These are phyloP conservation scores for Apaloderma vittatum DNA, from an alignment of 2,113 vertebrate genomes.

Conservation along the genomic window DNA sequence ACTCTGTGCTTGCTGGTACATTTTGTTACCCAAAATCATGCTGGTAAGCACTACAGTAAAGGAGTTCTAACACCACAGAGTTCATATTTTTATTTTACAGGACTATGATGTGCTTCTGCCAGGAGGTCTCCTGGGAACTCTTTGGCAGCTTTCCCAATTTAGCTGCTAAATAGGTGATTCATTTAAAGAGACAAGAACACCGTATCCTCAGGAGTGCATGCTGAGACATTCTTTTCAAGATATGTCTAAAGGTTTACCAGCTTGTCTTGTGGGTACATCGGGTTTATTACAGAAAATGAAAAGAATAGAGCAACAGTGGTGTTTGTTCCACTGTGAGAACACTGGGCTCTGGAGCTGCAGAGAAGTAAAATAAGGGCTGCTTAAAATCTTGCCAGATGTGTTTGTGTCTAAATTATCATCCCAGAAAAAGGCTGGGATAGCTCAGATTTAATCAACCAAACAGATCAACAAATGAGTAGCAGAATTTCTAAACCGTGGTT, in stretches of 20 bases:
- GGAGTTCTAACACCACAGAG: neutral
- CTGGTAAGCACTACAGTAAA: neutral
- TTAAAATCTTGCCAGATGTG: neutral
- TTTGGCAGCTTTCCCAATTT: conserved; percentile 41
- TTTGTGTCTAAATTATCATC: neutral
- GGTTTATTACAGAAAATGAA: neutral
- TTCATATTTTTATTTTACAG: neutral
- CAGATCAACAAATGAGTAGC: neutral
- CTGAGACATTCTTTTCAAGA: neutral
- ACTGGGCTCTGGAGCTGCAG: rapidly evolving
- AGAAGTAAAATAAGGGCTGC: neutral
- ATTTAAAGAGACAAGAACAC: conserved; percentile 34
- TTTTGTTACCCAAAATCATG: neutral
- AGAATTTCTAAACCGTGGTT: neutral
- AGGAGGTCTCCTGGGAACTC: neutral
- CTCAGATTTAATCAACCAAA: neutral
- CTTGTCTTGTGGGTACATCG: neutral
- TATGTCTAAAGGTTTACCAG: neutral
- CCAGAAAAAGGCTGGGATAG: neutral
- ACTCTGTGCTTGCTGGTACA: neutral
- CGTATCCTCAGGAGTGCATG: neutral
- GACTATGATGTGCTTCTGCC: neutral
- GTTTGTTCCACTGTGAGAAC: neutral
- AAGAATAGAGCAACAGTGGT: neutral
- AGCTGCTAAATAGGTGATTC: neutral